Conservation (phyloP, 2,113 vertebrate genomes). For the Hymenochirus boettgeri region DNA sequence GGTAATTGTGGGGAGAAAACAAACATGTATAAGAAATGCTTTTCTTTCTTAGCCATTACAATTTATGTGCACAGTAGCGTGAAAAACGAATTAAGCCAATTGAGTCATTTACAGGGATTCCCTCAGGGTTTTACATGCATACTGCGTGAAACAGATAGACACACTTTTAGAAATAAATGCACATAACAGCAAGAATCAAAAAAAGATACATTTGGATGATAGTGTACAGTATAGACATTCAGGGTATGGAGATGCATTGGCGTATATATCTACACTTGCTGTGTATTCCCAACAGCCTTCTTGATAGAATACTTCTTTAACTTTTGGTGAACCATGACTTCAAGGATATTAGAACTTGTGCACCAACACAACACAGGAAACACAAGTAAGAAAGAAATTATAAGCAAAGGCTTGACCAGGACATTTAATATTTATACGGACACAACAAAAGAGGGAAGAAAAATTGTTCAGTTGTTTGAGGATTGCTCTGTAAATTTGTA, state of each 20-base stretch:
- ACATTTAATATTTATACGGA: background rate
- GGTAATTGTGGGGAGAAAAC: too few relatives aligned
- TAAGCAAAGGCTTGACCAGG: background rate
- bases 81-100: background rate
- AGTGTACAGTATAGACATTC: background rate
- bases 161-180: background rate
- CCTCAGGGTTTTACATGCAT: constrained; percentile 1
- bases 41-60: too few relatives aligned
- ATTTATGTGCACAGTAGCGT: background rate
- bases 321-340: too few relatives aligned
- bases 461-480: background rate
- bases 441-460: background rate
- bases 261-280: too few relatives aligned
- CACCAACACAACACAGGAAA: background rate
- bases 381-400: background rate
- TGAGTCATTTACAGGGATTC: background rate
- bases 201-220: background rate
- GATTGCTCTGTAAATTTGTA: background rate
- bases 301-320: background rate
- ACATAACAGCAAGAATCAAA: background rate
- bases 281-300: too few relatives aligned
- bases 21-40: too few relatives aligned
- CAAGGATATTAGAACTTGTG: background rate
- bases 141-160: background rate
- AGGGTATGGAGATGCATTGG: too few relatives aligned